Evolutionary conservation across 2,113 vertebrate genomes (phyloP).

Genomic region (Dromaius novaehollandiae): DNA sequence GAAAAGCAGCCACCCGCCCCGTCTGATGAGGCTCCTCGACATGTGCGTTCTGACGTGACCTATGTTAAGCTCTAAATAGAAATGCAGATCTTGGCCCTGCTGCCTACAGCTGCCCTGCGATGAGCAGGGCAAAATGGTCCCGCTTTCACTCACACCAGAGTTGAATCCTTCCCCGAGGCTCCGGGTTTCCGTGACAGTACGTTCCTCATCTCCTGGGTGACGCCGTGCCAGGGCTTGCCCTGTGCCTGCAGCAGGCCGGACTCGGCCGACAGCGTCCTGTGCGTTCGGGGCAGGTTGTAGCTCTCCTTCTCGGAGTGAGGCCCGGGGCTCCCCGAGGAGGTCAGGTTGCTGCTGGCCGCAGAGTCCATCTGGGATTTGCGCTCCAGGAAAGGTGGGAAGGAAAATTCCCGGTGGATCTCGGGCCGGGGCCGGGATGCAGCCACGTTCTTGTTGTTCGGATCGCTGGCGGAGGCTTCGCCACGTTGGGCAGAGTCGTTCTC

Average conservation of each 20-base stretch:
- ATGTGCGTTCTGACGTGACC: background rate
- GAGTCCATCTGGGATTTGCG: conserved; percentile 61
- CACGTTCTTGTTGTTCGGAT: conserved; percentile 68
- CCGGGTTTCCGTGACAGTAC: conserved; percentile 76
- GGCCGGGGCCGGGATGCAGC: conserved; percentile 68
- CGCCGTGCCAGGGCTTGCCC: conserved; percentile 81
- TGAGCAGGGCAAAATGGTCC: background rate
- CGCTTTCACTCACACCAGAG: conserved; percentile 80
- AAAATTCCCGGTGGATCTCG: conserved; percentile 74
- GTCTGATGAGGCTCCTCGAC: background rate
- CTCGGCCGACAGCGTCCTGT: conserved; percentile 78
- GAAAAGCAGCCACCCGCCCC: background rate
- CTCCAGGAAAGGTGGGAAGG: conserved; percentile 72
- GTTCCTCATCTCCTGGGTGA: conserved; percentile 84
- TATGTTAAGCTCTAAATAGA: background rate
- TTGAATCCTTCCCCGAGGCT: conserved; percentile 84
- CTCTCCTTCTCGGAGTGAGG: conserved; percentile 63
- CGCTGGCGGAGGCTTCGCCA: conserved; percentile 5
- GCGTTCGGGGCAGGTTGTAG: conserved; percentile 36
- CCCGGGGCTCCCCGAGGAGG: conserved; percentile 52
- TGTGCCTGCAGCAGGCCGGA: conserved; percentile 75
- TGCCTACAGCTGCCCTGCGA: background rate
- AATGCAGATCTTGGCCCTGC: background rate
- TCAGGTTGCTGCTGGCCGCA: conserved; percentile 25
- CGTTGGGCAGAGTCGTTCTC: conserved; percentile 76